A percentile compares a stretch with the other conserved stretches of the same genome.
Evolutionary conservation across 2,797 vertebrate species (phyloP).

Genomic region (Protonibea diacanthus): DNA sequence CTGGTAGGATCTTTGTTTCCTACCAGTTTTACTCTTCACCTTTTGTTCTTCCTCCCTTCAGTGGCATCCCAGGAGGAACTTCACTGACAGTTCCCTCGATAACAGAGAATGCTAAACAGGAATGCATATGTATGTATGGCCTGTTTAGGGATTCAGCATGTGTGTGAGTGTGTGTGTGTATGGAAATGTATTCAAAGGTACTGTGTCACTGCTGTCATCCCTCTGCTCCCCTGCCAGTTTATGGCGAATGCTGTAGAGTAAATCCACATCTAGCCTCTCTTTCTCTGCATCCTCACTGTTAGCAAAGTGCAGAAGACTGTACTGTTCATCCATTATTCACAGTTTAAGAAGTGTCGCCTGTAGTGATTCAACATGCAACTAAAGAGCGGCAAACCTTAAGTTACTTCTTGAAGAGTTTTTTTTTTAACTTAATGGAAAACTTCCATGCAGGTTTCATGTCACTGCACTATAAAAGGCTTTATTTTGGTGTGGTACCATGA

Average conservation of each 20-base stretch:
- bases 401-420: background rate
- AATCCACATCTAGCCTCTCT: constrained; percentile 15
- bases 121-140: constrained; percentile 63
- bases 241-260: constrained; percentile 29
- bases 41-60: constrained; percentile 31
- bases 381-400: constrained; percentile 7
- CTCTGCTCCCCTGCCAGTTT: constrained; percentile 46
- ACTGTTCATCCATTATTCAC: constrained; percentile 57
- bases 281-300: constrained; percentile 17
- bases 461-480: background rate
- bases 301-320: constrained; percentile 25
- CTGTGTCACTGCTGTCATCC: constrained; percentile 43
- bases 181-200: constrained; percentile 47
- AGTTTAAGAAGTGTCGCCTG: constrained; percentile 32
- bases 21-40: constrained; percentile 30
- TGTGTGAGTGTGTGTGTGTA: constrained; percentile 20
- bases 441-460: background rate
- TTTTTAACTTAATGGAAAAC: background rate
- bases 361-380: constrained; percentile 28
- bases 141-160: constrained; percentile 43
- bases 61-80: constrained; percentile 34
- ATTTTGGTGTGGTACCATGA: background rate
- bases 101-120: constrained; percentile 41
- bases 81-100: constrained; percentile 34
- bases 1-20: constrained; percentile 3